Base-by-base conservation (phyloP, 2,113 vertebrate genomes). In the Spea multiplicata region DNA sequence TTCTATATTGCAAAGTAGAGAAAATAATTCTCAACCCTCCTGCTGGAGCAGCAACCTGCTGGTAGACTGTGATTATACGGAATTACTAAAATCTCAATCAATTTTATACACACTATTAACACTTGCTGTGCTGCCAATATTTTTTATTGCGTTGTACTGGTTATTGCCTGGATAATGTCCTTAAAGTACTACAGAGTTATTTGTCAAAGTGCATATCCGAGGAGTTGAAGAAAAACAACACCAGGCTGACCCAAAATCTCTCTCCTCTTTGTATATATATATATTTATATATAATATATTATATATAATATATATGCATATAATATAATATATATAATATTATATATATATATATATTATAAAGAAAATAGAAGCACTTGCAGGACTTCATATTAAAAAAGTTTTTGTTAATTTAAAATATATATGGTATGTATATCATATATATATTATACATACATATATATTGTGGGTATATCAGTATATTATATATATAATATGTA, bases 11-110 rank as follows among this genome's bases (percentile, higher is more conserved):
- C 92, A 93, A 93, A 93, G 91, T 92, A 91, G 88, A 92, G 92
- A 93, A 93, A 93, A 93, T 93, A 93, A 93, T 93, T 93, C 92
- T 89, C 88, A 92, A 93, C 91, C 92, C 92, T 93, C 92, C 92
- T 93, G 92, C 92, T 92, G 92, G 88, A 93, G 90, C 89, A 91
- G 92, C 92, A 92, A 91, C 92, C 92, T 93, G 92, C 92, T 93
- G 92, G 86, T 93, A 91, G 91, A 91, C 92, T 93, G 92, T 93
- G 92, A 93, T 93, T 93, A 93, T 93, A 92, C 92, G 82, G 87
- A 92, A 93, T 93, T 92, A 92, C 92, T 93, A 93, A 93, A 93
- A 93, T 92, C 86, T 84, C 89, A 93, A 92, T 93, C 91, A 92
- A 93, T 93, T 93, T 93, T 92, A 90, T 88, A 88, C 89, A 91